Evolutionary conservation across 2,113 vertebrate species (phyloP), one percentile per base, ranked within the genome.

Genomic region (Rhabdornis inornatus): DNA sequence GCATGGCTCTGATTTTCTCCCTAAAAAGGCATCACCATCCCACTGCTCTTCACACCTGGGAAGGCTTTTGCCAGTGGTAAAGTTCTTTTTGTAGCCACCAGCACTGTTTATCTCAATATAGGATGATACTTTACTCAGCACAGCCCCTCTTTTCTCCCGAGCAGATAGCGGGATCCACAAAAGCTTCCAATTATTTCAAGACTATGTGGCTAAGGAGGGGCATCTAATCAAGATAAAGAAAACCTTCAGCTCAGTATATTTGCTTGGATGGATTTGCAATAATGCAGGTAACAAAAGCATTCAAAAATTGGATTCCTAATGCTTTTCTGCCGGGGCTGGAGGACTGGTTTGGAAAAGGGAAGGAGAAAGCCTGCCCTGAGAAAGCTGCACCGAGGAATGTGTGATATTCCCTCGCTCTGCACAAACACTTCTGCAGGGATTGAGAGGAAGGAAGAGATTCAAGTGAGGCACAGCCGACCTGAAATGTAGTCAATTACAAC

Each of bases 171-270:
- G 88, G 50, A 94, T 87, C 76, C 72, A 94, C 88, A 91, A 95
- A 92, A 92, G 83, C 92, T 93, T 89, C 90, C 95, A 95, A 96
- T 97, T 96, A 96, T 95, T 93, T 96, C 95, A 97, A 96, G 86
- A 96, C 93, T 84, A 6, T 15, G 49, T 6, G 1, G 92, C 85
- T 71, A 81, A 89, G 76, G 92, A 95, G 77, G 52, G 86, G 64
- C 94, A 91, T 89, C 89, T 92, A 20, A 95, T 92, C 83, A 78
- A 96, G 93, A 90, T 89, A 93, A 96, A 96, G 83, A 66, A 91
- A 91, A 90, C 86, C 80, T 90, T 93, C 13, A 2, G 88, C 92
- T 92, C 90, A 69, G 45, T 92, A 55, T 82, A 97, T 96, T 92
- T 95, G 77, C 86, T 63, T 96, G 95, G 93, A 96, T 87, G 86